Conservation (phyloP, 2,888 invertebrate genomes). For the Druceiella hillmani region DNA sequence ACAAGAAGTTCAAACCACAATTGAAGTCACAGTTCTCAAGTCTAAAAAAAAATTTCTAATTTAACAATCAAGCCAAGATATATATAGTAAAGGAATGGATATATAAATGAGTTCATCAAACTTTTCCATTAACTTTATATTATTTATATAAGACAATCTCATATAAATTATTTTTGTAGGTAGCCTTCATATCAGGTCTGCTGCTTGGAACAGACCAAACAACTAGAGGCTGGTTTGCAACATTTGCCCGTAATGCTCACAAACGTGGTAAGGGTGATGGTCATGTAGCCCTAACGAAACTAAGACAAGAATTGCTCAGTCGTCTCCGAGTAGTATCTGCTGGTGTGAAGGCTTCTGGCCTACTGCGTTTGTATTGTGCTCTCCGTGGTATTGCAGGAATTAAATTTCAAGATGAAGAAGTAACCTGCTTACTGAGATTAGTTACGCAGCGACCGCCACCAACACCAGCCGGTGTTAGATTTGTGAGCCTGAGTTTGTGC, state of each 20-base stretch:
- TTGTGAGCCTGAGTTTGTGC: conserved; percentile 88
- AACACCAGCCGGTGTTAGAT: conserved; percentile 87
- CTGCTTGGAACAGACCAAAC: conserved; percentile 86
- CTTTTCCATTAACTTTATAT: too few species aligned
- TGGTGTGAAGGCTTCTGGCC: conserved; percentile 80
- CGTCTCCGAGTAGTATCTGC: conserved; percentile 65
- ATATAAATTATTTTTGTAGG: conserved; percentile 33
- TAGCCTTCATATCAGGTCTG: conserved; percentile 84
- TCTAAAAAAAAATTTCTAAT: too few species aligned
- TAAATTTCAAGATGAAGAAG: conserved; percentile 91
- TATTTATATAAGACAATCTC: too few species aligned
- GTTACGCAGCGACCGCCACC: conserved; percentile 85
- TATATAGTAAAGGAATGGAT: too few species aligned
- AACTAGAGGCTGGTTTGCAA: conserved; percentile 88
- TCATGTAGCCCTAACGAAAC: conserved; percentile 57
- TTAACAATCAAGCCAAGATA: too few species aligned
- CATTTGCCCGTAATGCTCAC: conserved; percentile 83
- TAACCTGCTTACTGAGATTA: conserved; percentile 73
- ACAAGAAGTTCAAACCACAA: too few species aligned
- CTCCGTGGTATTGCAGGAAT: conserved; percentile 88
- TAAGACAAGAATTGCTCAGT: conserved; percentile 72
- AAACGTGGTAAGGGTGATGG: conserved; percentile 74
- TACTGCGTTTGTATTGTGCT: conserved; percentile 87
- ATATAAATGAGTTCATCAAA: too few species aligned
- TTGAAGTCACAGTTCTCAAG: too few species aligned